Base-by-base conservation (phyloP, 2,797 vertebrate genomes). In the Clarias platycephalus region DNA sequence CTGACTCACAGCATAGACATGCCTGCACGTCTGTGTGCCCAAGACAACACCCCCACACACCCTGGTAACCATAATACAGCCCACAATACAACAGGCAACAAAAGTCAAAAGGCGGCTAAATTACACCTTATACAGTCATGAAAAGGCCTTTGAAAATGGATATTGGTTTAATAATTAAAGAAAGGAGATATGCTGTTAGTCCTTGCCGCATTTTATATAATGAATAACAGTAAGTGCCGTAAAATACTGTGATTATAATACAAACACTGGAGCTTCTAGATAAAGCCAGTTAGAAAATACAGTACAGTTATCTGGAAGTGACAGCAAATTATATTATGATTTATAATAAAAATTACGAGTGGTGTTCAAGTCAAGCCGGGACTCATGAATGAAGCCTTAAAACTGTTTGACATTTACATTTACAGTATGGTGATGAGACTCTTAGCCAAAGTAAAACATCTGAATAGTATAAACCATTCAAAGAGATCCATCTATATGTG, bases 1-100 rank as follows among this genome's bases (percentile, higher is more conserved):
- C 85, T 93, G 92, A 95, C 88, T 94, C 94, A 93, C 78, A 70
- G 87, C 86, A 86, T 57, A 90, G 91, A 87, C 91, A 92, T 83
- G 90, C 89, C 90, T 86, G 60, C 5, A 0, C 80, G 86, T 72
- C 82, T 88, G 85, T 86, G 64, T 90, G 87, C 86, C 82, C 77
- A 79, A 86, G 83, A 83, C 82, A 53, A 86, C 68, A 60, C 81
- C 83, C 70, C 60, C 80, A 82, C 83, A 81, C 84, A 76, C 88
- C 87, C 85, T 81, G 63, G 80, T 84, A 86, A 86, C 67, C 85
- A 83, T 66, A 86, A 85, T 58, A 87, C 83, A 84, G 10, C 83
- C 71, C 37, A 84, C 68, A 63, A 83, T 26, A 85, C 77, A 71
- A 82, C 66, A 67, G 76, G 71, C 82, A 77, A 84, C 13, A 75